Evolutionary conservation across 1,140 invertebrate species (phyloP), one percentile per base, ranked within the genome.

Genomic region (Hestina assimilis): DNA sequence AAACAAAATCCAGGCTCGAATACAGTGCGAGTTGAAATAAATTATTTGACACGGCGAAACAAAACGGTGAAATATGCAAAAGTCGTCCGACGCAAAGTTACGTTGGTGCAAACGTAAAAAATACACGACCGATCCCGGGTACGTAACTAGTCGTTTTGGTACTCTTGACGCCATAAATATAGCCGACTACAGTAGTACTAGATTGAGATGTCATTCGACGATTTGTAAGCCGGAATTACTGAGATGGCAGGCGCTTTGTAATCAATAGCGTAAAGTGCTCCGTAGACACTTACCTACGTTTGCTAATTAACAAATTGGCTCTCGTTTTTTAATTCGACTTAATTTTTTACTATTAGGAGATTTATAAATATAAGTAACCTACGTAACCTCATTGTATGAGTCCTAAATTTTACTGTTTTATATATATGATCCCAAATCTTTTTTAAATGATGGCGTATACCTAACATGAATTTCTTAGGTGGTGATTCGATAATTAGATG

Each of bases 41-140:
- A 63, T 63, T 63, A 63, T 63, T 63, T 63, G 61, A 63, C 56
- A 58, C 55, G 40, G 55, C 55, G 56, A 50, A 63, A 63, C 46
- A 63, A 63, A 59, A 63, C 56, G 40, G 61, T 63, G 61, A 63
- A 59, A 59, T 63, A 63, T 63, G 55, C 61, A 63, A 63, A 63
- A 63, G 61, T 63, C 61, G 61, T 59, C 43, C 35, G 56, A 59
- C 46, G 61, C 56, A 63, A 55, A 63, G 61, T 63, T 55, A 63
- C 56, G 55, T 54, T 55, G 43, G 50, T 56, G 60, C 55, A 48
- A 63, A 58, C 55, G 60, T 63, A 63, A 63, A 63, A 63, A 63
- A 63, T 55, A 63, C 50, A 59, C 61, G 56, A 61, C 26, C 41
- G 38, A 35, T 21, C 45, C 40, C 35, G 59, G 52, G 53, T 41